Base-by-base conservation (phyloP, 2,113 vertebrate species). In the Crocuta crocuta region DNA sequence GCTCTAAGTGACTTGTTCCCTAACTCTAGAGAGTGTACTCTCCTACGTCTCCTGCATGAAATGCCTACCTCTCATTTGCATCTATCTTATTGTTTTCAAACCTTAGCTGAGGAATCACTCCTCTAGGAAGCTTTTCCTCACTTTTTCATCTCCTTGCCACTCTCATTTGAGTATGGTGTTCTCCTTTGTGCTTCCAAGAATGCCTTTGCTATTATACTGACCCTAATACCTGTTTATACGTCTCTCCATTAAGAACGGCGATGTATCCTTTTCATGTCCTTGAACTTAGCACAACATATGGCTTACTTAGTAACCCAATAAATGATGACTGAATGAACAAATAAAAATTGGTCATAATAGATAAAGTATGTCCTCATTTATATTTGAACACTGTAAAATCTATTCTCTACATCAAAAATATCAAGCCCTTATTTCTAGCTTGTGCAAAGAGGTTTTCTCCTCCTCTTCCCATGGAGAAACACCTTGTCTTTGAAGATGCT, bases 401-500 rank as follows among this genome's bases (percentile, higher is more conserved):
- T 92, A 11, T 89, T 92, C 35, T 61, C 31, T 89, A 58, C 5
- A 74, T 50, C 19, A 89, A 95, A 93, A 91, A 70, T n/a, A 45
- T 83, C 55, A 93, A 76, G 24, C 45, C 39, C 39, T 76, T 76
- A 43, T 76, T 28, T 43, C 24, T 45, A 45, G 73, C 39, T 12
- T 76, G 39, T 45, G 39, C 73, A 76, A 74, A 76, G 11, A 76
- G 11, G 24, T 45, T 74, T 17, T 94, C 24, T 79, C 48, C 96
- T 73, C 68, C 96, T 96, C 80, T 0, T 95, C 98, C 95, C 10
- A 28, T 95, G 39, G 73, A 76, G 23, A 76, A 99, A 99, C 99
- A 99, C 96, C 98, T 99, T 95, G 99, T 99, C 92, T 99, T 99
- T 95, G 99, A 99, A 98, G 99, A 99, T n/a, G 98, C 99, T 12